Conservation (phyloP, 2,113 vertebrate species). For the Paracanthobrama guichenoti region DNA sequence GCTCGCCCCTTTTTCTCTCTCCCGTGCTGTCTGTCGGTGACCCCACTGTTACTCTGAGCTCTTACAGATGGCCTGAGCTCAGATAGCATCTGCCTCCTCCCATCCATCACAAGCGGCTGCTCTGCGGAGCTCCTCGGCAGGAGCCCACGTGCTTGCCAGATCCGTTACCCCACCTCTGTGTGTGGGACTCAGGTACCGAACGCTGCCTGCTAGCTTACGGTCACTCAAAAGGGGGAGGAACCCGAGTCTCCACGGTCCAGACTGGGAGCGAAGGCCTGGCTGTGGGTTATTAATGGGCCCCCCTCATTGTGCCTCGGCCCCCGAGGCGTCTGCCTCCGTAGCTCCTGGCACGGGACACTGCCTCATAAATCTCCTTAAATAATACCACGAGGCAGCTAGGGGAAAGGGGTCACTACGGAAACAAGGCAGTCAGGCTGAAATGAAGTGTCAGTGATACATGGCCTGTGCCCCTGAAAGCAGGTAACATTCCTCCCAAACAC, state of each 20-base stretch:
- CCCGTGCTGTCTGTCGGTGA: conserved; percentile 48
- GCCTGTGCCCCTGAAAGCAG: conserved; percentile 64
- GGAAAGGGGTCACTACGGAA: conserved; percentile 84
- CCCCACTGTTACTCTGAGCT: conserved; percentile 55
- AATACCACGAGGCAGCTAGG: conserved; percentile 79
- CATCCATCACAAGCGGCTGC: conserved; percentile 53
- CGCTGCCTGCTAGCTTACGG: conserved; percentile 48
- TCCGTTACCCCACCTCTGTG: conserved; percentile 16
- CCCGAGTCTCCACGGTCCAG: conserved; percentile 63
- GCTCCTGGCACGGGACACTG: conserved; percentile 86
- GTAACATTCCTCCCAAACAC: conserved; percentile 48
- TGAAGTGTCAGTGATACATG: conserved; percentile 94
- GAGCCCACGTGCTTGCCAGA: conserved; percentile 39
- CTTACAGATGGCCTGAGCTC: conserved; percentile 58
- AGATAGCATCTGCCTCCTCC: conserved; percentile 58
- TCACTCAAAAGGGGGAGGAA: conserved; percentile 27
- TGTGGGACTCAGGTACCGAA: conserved; percentile 50
- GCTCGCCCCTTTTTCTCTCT: conserved; percentile 32
- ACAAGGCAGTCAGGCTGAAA: conserved; percentile 89
- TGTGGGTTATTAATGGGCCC: conserved; percentile 91
- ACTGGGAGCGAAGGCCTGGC: conserved; percentile 70
- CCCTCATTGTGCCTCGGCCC: conserved; percentile 80
- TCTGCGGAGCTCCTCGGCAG: conserved; percentile 39
- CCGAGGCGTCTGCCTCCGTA: conserved; percentile 86
- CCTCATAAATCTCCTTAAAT: conserved; percentile 98